These are phyloP conservation scores for Microhierax caerulescens DNA, from an alignment of 2,797 vertebrate genomes.

Conservation along the genomic window DNA sequence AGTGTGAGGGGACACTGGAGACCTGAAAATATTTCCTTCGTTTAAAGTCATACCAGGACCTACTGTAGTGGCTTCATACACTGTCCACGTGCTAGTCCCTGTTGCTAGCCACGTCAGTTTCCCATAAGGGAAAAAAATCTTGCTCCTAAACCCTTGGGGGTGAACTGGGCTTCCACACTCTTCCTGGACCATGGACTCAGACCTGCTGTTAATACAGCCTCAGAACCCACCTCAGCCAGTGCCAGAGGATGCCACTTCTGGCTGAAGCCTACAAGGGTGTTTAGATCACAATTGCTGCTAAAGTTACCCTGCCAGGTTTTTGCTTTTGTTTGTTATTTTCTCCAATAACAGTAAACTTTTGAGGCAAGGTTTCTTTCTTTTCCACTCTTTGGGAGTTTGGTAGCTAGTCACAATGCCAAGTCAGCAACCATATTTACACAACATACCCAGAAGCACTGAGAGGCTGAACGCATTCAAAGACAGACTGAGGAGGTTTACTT, in stretches of 20 bases:
- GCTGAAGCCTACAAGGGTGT: not conserved
- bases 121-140: not conserved
- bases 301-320: not conserved
- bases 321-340: not conserved
- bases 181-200: not conserved
- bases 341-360: not conserved
- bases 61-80: not conserved
- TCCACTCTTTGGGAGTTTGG: not conserved
- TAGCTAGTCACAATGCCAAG: not conserved
- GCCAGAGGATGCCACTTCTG: not conserved
- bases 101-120: not conserved
- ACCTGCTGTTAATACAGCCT: not conserved
- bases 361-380: not conserved
- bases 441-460: not conserved
- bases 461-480: not conserved
- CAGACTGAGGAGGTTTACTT: not conserved
- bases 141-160: not conserved
- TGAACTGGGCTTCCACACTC: not conserved
- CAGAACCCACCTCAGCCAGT: not conserved
- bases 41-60: not conserved
- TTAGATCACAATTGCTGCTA: no score
- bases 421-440: not conserved
- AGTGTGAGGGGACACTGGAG: not conserved
- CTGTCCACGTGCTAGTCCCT: not conserved
- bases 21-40: not conserved